Evolutionary conservation across 2,888 invertebrate species (phyloP).

Genomic region (Dusona sp.): DNA sequence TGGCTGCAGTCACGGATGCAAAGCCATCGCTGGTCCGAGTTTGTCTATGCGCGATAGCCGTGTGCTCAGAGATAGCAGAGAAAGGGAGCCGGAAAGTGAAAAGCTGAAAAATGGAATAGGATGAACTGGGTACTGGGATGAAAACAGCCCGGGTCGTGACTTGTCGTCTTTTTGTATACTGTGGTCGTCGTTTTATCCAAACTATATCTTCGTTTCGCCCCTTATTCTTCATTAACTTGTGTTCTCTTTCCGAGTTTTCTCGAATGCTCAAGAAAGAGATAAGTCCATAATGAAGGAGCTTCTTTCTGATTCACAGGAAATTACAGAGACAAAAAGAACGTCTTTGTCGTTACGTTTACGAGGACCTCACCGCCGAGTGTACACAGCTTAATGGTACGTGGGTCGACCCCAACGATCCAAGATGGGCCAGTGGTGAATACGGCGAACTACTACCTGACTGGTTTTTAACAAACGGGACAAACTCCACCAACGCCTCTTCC

Average conservation of each 20-base stretch:
- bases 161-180: conserved; percentile 22
- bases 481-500: conserved; percentile 77
- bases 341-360: conserved; percentile 89
- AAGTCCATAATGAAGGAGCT: conserved; percentile 53
- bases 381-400: conserved; percentile 86
- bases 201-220: conserved; percentile 19
- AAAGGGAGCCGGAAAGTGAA: conserved; percentile 55
- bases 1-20: conserved; percentile 11
- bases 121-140: conserved; percentile 20
- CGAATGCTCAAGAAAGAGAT: neutral
- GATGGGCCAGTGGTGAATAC: conserved; percentile 84
- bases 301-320: conserved; percentile 87
- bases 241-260: neutral
- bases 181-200: conserved; percentile 20
- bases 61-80: conserved; percentile 45
- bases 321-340: conserved; percentile 90
- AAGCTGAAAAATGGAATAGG: conserved; percentile 37
- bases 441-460: conserved; percentile 82
- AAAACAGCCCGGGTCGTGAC: conserved; percentile 17
- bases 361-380: conserved; percentile 88
- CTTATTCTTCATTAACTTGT: neutral
- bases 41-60: conserved; percentile 1
- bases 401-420: conserved; percentile 81
- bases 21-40: conserved; percentile 23
- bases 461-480: conserved; percentile 79